phyloP scores from a whole-genome alignment of 2,888 invertebrate species.

The Nymphalis urticae region DNA sequence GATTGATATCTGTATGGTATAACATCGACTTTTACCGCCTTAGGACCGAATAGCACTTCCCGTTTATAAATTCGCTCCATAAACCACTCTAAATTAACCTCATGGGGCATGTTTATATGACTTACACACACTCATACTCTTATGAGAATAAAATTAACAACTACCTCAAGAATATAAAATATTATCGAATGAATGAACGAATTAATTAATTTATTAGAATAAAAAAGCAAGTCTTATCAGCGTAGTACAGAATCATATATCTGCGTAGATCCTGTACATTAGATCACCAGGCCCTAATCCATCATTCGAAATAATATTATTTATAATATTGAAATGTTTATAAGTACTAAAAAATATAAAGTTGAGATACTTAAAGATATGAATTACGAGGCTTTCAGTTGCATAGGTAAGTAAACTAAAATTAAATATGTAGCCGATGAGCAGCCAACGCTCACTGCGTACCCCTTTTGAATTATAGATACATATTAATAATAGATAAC shows the following conservation, averaged over 20 bases:
- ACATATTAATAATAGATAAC: slow-evolving; percentile 11
- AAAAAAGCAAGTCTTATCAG: no score
- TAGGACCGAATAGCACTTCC: slow-evolving; percentile 25
- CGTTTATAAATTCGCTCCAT: slow-evolving; percentile 36
- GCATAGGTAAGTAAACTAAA: no score
- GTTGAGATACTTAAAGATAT: no score
- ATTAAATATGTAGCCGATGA: not conserved
- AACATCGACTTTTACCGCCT: slow-evolving; percentile 23
- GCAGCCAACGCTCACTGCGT: not conserved
- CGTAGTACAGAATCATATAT: no score
- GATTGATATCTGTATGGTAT: slow-evolving; percentile 35
- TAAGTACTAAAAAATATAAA: no score
- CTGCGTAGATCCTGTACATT: no score
- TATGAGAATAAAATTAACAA: slow-evolving; percentile 10
- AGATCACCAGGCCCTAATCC: no score
- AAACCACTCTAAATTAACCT: slow-evolving; percentile 33
- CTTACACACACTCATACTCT: slow-evolving; percentile 20
- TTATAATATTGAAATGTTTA: no score
- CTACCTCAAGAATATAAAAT: not conserved
- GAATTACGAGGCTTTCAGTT: no score
- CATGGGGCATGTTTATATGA: slow-evolving; percentile 33
- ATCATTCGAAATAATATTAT: no score
- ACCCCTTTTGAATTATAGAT: not conserved
- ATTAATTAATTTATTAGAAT: no score
- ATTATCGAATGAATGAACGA: not conserved